These are phyloP conservation scores for Otis tarda DNA, from an alignment of 2,113 vertebrate species.

Conservation along the genomic window DNA sequence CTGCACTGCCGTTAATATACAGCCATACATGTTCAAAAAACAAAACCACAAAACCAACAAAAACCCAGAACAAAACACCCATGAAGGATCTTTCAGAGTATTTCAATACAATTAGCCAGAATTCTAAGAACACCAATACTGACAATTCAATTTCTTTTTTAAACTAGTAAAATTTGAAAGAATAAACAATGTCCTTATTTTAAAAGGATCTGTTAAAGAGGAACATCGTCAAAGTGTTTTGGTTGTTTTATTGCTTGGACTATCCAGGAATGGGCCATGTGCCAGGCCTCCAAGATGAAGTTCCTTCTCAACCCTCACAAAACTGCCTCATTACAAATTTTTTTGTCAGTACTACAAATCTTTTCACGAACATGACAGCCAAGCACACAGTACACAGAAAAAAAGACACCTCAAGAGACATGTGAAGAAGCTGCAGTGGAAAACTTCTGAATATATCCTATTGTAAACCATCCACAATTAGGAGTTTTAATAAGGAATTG, in stretches of 20 bases:
- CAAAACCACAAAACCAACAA: not conserved
- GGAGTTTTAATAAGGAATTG: conserved; percentile 54
- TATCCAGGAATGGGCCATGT: too few species aligned
- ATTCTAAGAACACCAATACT: not conserved
- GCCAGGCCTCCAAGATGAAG: not conserved
- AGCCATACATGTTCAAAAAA: accelerated
- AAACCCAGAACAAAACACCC: not conserved
- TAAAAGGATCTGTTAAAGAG: not conserved
- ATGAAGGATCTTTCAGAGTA: not conserved
- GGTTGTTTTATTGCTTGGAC: not conserved
- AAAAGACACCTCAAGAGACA: conserved; percentile 4
- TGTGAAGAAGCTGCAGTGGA: not conserved
- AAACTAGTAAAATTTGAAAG: not conserved
- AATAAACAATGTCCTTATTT: not conserved
- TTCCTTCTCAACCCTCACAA: not conserved
- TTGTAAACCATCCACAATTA: conserved; percentile 63
- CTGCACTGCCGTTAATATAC: accelerated
- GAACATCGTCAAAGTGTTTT: not conserved
- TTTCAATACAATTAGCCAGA: not conserved
- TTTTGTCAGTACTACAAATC: not conserved
- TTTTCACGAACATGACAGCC: conserved; percentile 21
- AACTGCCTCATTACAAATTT: not conserved
- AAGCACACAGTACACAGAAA: not conserved
- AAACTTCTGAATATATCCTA: conserved; percentile 59
- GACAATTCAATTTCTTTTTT: not conserved